These are phyloP conservation scores for Molossus molossus DNA, from an alignment of 2,797 vertebrate genomes.

Conservation along the genomic window DNA sequence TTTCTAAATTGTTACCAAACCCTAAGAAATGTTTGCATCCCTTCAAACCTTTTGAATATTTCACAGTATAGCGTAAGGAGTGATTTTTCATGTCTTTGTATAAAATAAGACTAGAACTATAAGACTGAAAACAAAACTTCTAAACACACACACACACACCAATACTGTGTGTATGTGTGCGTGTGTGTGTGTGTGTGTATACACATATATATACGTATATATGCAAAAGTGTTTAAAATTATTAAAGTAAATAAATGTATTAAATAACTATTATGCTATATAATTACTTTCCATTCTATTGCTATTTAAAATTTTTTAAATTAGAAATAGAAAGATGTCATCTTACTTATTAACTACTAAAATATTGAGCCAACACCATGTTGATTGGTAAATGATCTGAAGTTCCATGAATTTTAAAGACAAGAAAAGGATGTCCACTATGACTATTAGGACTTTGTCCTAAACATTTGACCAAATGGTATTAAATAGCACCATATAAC, in stretches of 20 bases:
- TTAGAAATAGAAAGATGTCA: background rate
- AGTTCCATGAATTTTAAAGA: background rate
- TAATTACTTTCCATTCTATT: background rate
- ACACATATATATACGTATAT: no score
- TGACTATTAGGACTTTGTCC: background rate
- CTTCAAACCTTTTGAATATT: background rate
- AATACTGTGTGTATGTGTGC: no score
- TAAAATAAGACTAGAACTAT: background rate
- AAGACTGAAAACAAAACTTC: background rate
- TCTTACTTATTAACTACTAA: background rate
- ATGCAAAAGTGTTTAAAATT: background rate
- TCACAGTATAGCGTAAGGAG: background rate
- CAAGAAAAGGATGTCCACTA: background rate
- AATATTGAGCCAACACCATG: background rate
- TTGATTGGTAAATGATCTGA: background rate
- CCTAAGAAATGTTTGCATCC: background rate
- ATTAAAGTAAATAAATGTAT: background rate
- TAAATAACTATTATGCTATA: background rate
- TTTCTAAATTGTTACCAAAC: background rate
- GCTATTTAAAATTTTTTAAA: background rate
- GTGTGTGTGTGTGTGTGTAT: no score
- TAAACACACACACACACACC: background rate
- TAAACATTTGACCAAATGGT: background rate
- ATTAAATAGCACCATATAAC: background rate
- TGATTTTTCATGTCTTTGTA: background rate